phyloP scores from a whole-genome alignment of 2,888 invertebrate species.

The Plagodis dolabraria region DNA sequence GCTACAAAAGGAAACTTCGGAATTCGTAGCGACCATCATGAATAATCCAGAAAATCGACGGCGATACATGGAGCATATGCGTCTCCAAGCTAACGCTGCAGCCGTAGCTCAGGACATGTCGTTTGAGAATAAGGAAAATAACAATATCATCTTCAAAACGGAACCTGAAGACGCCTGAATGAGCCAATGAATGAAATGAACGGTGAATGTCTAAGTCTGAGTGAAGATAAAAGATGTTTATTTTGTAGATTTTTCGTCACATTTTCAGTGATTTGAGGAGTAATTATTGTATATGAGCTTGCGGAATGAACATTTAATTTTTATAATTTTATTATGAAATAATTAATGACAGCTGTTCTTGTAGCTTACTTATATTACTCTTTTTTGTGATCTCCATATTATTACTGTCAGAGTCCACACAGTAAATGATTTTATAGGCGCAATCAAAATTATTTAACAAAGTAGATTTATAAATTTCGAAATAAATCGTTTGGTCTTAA shows the following conservation, averaged over 20 bases:
- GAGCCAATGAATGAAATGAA: conserved; percentile 24
- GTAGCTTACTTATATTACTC: neutral
- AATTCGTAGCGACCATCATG: conserved; percentile 85
- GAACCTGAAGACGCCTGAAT: conserved; percentile 41
- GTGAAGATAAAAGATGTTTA: conserved; percentile 18
- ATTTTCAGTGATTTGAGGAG: conserved; percentile 7
- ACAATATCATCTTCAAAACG: conserved; percentile 49
- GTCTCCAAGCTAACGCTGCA: conserved; percentile 7
- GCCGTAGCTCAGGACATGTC: conserved; percentile 21
- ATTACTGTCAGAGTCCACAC: neutral
- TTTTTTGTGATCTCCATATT: conserved; percentile 3
- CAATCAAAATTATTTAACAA: too few species aligned
- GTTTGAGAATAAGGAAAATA: conserved; percentile 41
- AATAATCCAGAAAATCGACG: conserved; percentile 77
- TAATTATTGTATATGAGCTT: neutral
- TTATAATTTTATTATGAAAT: too few species aligned
- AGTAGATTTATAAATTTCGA: too few species aligned
- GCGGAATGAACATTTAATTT: neutral
- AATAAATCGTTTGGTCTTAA: too few species aligned
- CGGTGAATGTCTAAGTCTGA: conserved; percentile 14
- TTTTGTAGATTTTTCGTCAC: conserved; percentile 7
- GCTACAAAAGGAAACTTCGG: conserved; percentile 86
- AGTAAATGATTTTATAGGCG: neutral
- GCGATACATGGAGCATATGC: conserved; percentile 62
- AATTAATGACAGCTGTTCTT: too few species aligned